Base-by-base conservation (phyloP, 1,140 invertebrate genomes). In the Megalonaias nervosa region DNA sequence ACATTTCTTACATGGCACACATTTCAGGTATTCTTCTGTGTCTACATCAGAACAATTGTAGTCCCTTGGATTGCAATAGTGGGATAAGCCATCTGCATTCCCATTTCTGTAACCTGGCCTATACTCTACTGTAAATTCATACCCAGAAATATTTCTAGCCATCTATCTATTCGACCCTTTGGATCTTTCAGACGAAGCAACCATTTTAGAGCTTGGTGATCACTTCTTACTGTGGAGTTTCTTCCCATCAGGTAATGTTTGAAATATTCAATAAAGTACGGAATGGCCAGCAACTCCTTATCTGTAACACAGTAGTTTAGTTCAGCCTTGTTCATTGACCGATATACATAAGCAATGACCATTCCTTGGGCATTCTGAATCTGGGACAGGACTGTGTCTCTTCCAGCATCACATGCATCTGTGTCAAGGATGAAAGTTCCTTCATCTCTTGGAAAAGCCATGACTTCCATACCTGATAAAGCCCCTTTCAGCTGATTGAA, bases 251-350 rank as follows among this genome's bases (percentile, higher is more conserved):
- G 57, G 31, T 74, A 74, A 31, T 74, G 72, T 23, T 64, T 16
- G n/a, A 65, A 74, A 66, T 66, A 74, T 56, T 74, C 31, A 13
- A 66, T 56, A 26, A 74, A 74, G n/a, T 74, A 74, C 38, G 5
- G 17, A 5, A 67, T 38, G 17, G 72, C 48, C 4, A 74, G 26
- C 26, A 26, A 1, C 26, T 26, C 26, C 26, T 26, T 26, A 26
- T 26, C 26, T 26, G 26, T 26, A 56, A 6, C 84, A 67, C 76
- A 81, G 93, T n/a, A 93, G 15, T 91, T 90, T 75, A 84, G 76
- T 84, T 94, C 91, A 16, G 90, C 79, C n/a, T 59, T 75, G 60
- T 67, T 81, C 2, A 86, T 72, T 14, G 75, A 48, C 58, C 60
- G 65, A 67, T 77, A 81, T 12, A 59, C 72, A 74, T 82, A 87